phyloP scores from a whole-genome alignment of 2,888 invertebrate genomes.

The Brachypalpus laphriformis region DNA sequence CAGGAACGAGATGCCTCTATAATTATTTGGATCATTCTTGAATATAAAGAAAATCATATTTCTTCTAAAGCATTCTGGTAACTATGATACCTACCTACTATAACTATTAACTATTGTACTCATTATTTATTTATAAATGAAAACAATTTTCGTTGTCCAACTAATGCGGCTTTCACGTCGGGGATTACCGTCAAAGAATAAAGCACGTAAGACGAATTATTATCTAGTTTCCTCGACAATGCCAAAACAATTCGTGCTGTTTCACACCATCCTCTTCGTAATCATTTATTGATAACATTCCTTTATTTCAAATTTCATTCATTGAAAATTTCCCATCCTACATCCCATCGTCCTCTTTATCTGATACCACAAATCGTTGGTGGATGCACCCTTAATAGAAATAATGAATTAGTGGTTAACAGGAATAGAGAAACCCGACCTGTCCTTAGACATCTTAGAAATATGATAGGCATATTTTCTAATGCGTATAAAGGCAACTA shows the following conservation, averaged over 20 bases:
- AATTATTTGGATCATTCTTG: too few species aligned
- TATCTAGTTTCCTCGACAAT: background rate
- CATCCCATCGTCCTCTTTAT: conserved; percentile 7
- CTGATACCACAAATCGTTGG: conserved; percentile 35
- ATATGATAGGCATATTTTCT: conserved; percentile 36
- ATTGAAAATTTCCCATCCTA: conserved; percentile 21
- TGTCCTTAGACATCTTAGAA: conserved; percentile 30
- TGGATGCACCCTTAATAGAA: conserved; percentile 30
- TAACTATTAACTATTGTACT: too few species aligned
- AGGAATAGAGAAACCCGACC: conserved; percentile 53
- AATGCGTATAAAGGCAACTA: conserved; percentile 5
- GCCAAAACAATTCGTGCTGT: background rate
- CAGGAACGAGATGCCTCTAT: too few species aligned
- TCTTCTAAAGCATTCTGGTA: too few species aligned
- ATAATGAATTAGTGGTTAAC: conserved; percentile 60
- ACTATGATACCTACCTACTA: too few species aligned
- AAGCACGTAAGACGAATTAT: background rate
- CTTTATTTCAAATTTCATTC: conserved; percentile 51
- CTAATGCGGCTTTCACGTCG: background rate
- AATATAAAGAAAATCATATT: too few species aligned
- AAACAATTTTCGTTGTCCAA: background rate
- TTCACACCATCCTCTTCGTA: conserved; percentile 12
- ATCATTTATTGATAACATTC: conserved; percentile 27
- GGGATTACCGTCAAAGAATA: background rate
- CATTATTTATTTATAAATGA: too few species aligned